Evolutionary conservation across 2,888 invertebrate species (phyloP).

Genomic region (Lasioglossum oenotherae): DNA sequence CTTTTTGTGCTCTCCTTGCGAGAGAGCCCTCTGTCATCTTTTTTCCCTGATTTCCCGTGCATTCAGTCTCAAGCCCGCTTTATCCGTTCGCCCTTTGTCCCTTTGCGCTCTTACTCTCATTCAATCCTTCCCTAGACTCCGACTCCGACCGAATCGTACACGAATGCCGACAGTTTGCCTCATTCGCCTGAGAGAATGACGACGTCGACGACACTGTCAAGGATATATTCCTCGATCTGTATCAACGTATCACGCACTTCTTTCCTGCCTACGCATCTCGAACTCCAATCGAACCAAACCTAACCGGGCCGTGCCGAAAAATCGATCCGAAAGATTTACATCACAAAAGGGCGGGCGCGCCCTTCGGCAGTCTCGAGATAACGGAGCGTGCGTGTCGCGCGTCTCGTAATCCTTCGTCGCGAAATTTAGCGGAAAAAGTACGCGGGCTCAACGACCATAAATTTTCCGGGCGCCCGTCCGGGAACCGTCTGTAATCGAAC

Average conservation of each 20-base stretch:
- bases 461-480: not conserved
- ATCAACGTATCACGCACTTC: not conserved
- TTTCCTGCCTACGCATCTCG: not conserved
- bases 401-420: constrained; percentile 28
- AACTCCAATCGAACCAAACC: not conserved
- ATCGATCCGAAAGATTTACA: constrained; percentile 52
- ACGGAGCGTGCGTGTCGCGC: constrained; percentile 26
- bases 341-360: constrained; percentile 39
- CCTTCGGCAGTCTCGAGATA: constrained; percentile 6
- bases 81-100: constrained; percentile 8
- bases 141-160: not conserved
- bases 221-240: constrained; percentile 8
- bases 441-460: constrained; percentile 8
- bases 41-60: not conserved
- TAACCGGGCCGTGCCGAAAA: constrained; percentile 20
- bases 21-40: not conserved
- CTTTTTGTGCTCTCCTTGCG: not conserved
- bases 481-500: not conserved
- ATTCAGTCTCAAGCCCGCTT: not conserved
- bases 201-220: not conserved
- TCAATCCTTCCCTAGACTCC: not conserved
- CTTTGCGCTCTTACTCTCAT: not conserved
- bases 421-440: constrained; percentile 38
- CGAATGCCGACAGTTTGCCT: not conserved
- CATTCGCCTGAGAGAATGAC: not conserved